Base-by-base conservation (phyloP, 2,797 vertebrate genomes). In the Neosalanx taihuensis region DNA sequence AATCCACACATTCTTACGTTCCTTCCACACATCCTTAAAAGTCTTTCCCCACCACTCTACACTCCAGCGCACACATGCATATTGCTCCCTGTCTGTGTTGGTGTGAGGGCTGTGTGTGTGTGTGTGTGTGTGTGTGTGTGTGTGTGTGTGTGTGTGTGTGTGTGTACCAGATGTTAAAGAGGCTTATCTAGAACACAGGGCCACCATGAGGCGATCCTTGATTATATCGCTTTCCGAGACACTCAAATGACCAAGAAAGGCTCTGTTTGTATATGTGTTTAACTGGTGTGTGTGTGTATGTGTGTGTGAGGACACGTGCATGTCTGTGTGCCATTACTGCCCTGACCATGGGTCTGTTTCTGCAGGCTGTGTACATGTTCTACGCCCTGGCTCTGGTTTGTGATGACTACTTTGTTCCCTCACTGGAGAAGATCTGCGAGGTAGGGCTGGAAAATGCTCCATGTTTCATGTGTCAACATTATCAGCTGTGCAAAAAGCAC, bases 371-470 rank as follows among this genome's bases (percentile, higher is more conserved):
- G 90, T 99, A 99, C 85, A 98, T 99, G 96, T 99, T 99, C 87
- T 98, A 96, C 1, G 96, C 96, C 0, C 86, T 98, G 88, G 97
- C 97, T 1, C 90, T 98, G 53, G 95, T 99, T 72, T 99, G 97
- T 7, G 97, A 99, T 35, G 97, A 99, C 91, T 99, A 98, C 92
- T 99, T 99, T 26, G 97, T 99, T 60, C 97, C 97, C 49, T 98
- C 95, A 0, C 86, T 99, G 86, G 97, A 99, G 72, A 99, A 98
- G 91, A 94, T 99, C 76, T 97, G 95, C 37, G 95, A 98, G 89
- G 97, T 98, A 90, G 81, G 93, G 85, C 51, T 72, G 33, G 5
- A 29, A 33, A 18, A 58, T 23, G 1, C 18, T 59, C 3, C 46
- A 31, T 64, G 9, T 41, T 41, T 41, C 26, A 15, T 63, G 0